Percentiles rank a stretch among this genome's conserved stretches.
Evolutionary conservation across 2,113 vertebrate genomes (phyloP).

Genomic region (Limanda limanda): DNA sequence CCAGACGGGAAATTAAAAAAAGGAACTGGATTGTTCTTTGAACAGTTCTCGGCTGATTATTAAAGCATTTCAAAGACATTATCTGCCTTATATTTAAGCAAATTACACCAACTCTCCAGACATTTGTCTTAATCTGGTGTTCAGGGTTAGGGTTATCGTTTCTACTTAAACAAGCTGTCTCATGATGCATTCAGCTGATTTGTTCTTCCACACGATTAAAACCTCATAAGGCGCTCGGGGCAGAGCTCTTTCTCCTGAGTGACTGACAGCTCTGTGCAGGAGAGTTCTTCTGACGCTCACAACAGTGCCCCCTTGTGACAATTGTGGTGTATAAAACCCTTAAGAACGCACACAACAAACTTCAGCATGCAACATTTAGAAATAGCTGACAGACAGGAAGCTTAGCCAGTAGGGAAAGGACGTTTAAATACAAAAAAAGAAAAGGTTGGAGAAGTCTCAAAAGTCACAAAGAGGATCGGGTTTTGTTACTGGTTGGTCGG

Average conservation of each 20-base stretch:
- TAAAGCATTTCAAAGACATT: no score
- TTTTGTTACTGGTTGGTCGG: not conserved
- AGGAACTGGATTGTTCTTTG: no score
- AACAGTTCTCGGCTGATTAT: no score
- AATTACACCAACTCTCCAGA: no score
- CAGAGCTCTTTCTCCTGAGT: not conserved
- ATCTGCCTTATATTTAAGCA: no score
- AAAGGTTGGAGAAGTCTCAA: no score
- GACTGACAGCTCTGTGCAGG: conserved; percentile 5
- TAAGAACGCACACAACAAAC: not conserved
- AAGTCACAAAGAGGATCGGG: no score
- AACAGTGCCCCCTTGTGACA: not conserved
- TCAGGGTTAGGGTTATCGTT: no score
- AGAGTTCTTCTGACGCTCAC: not conserved
- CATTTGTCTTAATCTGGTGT: no score
- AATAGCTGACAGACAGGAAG: not conserved
- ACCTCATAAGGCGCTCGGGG: not conserved
- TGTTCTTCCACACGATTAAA: not conserved
- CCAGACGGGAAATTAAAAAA: no score
- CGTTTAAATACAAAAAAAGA: not conserved
- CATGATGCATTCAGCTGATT: no score
- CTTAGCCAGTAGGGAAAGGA: not conserved
- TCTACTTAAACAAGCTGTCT: no score
- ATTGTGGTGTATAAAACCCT: not conserved
- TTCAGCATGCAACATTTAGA: conserved; percentile 15